These are phyloP conservation scores for Palythoa caribaeorum DNA, from an alignment of 92 coral and sea anemone genomes.

Conservation along the genomic window DNA sequence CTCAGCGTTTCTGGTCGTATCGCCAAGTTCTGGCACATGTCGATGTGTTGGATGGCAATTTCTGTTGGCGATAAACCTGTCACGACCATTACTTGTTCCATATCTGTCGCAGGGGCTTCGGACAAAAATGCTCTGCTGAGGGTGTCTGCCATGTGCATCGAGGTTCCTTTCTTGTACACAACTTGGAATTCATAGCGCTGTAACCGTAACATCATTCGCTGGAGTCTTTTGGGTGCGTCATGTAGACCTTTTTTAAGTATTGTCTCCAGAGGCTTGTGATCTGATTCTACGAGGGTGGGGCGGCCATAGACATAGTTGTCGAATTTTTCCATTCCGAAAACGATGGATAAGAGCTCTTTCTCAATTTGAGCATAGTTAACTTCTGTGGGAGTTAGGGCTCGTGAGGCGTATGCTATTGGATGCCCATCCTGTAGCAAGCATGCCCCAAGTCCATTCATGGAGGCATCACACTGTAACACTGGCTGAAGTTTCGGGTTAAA, in stretches of 20 bases:
- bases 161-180: constrained; percentile 16
- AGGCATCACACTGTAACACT: constrained; percentile 35
- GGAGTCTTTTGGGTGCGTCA: constrained; percentile 34
- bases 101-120: neutral
- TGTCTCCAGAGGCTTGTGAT: no score
- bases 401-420: constrained; percentile 55
- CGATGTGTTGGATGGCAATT: constrained; percentile 40
- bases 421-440: constrained; percentile 58
- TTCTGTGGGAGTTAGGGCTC: constrained; percentile 55
- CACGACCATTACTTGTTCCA: constrained; percentile 13
- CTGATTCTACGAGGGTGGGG: no score
- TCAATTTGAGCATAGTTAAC: constrained; percentile 41
- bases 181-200: constrained; percentile 45
- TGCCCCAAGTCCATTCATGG: constrained; percentile 46
- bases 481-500: constrained; percentile 57
- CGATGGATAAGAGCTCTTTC: constrained; percentile 43
- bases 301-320: neutral
- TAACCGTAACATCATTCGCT: constrained; percentile 53
- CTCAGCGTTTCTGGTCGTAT: constrained; percentile 19
- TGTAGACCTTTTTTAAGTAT: no score
- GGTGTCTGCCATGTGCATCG: constrained; percentile 16
- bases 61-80: constrained; percentile 29
- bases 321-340: constrained; percentile 57
- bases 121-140: constrained; percentile 44
- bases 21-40: constrained; percentile 41